A percentile compares a stretch with the other conserved stretches of the same genome.
Evolutionary conservation across 1,140 invertebrate species (phyloP).

Genomic region (Daktulosphaira vitifoliae): DNA sequence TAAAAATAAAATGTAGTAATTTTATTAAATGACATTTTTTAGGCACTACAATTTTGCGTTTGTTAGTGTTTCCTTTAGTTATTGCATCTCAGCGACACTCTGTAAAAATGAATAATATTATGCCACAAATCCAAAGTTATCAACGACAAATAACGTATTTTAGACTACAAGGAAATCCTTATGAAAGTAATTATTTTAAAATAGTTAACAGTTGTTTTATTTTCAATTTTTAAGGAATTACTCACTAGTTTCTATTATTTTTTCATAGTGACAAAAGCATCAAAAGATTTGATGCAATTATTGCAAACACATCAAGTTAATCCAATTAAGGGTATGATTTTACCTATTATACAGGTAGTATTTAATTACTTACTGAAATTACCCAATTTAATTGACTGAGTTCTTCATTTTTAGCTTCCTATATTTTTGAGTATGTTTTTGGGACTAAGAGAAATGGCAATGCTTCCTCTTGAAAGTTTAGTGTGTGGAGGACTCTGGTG

Average conservation of each 20-base stretch:
- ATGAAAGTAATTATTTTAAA: constrained; percentile 60
- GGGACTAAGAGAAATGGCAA: constrained; percentile 73
- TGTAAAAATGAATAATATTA: constrained; percentile 66
- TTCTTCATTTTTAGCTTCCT: constrained; percentile 56
- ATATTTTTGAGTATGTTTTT: constrained; percentile 87
- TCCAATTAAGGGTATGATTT: constrained; percentile 68
- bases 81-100: constrained; percentile 67
- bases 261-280: constrained; percentile 53
- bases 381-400: too few relatives aligned
- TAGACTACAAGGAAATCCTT: constrained; percentile 63
- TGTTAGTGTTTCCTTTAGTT: constrained; percentile 72
- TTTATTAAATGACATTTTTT: constrained; percentile 36
- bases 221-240: too few relatives aligned
- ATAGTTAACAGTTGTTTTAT: too few relatives aligned
- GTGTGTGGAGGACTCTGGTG: constrained; percentile 80
- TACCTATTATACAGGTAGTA: constrained; percentile 69
- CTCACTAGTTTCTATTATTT: too few relatives aligned
- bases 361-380: too few relatives aligned
- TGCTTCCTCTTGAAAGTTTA: constrained; percentile 78
- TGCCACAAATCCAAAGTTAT: constrained; percentile 68
- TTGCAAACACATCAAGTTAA: constrained; percentile 74
- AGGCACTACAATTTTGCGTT: constrained; percentile 70
- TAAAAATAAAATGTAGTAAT: too few relatives aligned
- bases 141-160: constrained; percentile 78
- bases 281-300: constrained; percentile 63